Base-by-base conservation (phyloP, 2,888 invertebrate genomes). In the Noctua fimbriata region DNA sequence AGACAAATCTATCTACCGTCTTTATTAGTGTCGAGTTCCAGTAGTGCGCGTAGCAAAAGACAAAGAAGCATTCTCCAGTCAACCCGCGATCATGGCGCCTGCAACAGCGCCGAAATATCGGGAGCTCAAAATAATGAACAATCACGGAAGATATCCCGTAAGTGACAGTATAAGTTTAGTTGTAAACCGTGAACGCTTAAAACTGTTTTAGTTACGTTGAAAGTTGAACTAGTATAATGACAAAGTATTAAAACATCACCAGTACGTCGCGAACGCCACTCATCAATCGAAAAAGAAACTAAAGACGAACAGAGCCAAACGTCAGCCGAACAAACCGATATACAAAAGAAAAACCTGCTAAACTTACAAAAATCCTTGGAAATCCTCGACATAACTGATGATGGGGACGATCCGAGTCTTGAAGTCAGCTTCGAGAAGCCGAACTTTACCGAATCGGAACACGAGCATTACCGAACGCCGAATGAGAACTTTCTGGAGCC, bases 351-450 rank as follows among this genome's bases (percentile, higher is more conserved):
- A 79, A 93, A 92, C 49, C 76, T 87, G 0, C 73, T 94, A 0
- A 92, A 92, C 67, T 76, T 95, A 4, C 94, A 94, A 76, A 94
- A 95, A 60, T 95, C 95, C 0, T 85, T 96, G 2, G 95, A 96
- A 86, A 91, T 96, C 0, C 90, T 96, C 2, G 93, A 96, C 28
- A 93, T 96, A 36, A 92, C 92, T 0, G 94, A 93, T n/a, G 91
- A 93, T 3, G 84, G 84, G 0, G 90, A 87, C 1, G 92, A 92
- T 0, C 89, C 87, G 0, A 91, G 90, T 0, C 72, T 95, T 0
- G 96, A 96, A 78, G 92, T 96, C 0, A 92, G 94, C 52, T 97
- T 97, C 88, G 96, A 95, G 73, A 96, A 92, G 78, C 91, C 92
- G 84, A 90, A 90, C 60, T 94, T 95, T 80, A 87, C 92, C 44